phyloP scores from a whole-genome alignment of 2,113 vertebrate species.

The Microcebus jonahi region DNA sequence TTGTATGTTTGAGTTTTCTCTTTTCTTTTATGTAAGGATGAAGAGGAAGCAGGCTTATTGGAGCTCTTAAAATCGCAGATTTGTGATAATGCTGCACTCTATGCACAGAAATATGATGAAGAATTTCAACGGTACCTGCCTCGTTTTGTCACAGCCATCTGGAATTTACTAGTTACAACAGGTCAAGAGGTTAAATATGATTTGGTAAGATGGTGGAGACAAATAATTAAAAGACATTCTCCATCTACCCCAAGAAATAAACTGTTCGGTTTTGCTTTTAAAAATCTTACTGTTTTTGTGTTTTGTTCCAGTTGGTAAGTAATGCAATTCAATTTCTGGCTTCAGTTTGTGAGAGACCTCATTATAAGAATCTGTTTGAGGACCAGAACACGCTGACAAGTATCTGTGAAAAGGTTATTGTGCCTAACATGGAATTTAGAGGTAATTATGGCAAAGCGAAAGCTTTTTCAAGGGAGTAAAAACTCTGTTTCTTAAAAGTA shows the following conservation, averaged over 20 bases:
- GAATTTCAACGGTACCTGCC: constrained; percentile 98
- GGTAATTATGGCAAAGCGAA: constrained; percentile 85
- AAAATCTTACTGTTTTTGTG: constrained; percentile 51
- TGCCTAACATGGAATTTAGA: constrained; percentile 99
- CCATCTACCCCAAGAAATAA: not conserved
- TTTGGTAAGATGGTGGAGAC: constrained; percentile 88
- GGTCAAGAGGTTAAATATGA: constrained; percentile 99
- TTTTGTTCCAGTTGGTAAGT: constrained; percentile 93
- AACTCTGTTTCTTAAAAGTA: not conserved
- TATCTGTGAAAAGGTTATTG: constrained; percentile 99
- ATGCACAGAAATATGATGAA: constrained; percentile 99
- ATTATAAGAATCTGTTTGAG: constrained; percentile 99
- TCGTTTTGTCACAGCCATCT: constrained; percentile 97
- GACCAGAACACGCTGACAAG: constrained; percentile 97
- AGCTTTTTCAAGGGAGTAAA: not conserved
- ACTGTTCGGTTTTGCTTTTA: constrained; percentile 42
- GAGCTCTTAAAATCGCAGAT: constrained; percentile 99
- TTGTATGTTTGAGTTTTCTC: constrained; percentile 71
- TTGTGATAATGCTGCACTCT: constrained; percentile 98
- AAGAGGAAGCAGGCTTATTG: constrained; percentile 97
- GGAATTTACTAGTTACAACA: constrained; percentile 98
- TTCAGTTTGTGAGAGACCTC: constrained; percentile 97
- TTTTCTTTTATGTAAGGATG: constrained; percentile 90
- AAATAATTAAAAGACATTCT: not conserved
- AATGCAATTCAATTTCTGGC: constrained; percentile 99